Conservation (phyloP, 1,140 invertebrate genomes). For the Drosophila truncata region DNA sequence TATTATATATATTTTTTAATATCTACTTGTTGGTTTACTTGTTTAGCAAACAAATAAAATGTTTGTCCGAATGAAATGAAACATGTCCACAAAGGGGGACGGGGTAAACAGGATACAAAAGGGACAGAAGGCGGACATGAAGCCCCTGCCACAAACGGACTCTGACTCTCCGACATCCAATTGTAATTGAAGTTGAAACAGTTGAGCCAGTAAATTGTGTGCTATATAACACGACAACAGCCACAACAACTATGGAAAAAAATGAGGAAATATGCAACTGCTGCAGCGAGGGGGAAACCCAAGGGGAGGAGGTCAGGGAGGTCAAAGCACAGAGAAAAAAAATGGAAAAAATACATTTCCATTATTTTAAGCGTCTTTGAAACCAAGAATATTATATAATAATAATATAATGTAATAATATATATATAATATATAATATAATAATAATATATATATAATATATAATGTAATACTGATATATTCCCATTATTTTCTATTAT, state of each 20-base stretch:
- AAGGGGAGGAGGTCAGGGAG: neutral
- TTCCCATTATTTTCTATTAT: too few relatives aligned
- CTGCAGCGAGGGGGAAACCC: neutral
- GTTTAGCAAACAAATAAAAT: constrained; percentile 40
- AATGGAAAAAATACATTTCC: neutral
- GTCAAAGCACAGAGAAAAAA: constrained; percentile 3
- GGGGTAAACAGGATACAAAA: neutral
- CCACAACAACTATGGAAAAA: constrained; percentile 22
- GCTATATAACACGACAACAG: constrained; percentile 45
- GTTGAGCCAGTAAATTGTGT: constrained; percentile 62
- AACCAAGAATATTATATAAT: too few relatives aligned
- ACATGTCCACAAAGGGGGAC: constrained; percentile 39
- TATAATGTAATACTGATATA: too few relatives aligned
- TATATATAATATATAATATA: too few relatives aligned
- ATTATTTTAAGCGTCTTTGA: too few relatives aligned
- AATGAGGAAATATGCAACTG: constrained; percentile 23
- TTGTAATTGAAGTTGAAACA: constrained; percentile 64
- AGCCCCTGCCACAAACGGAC: constrained; percentile 14
- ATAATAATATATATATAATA: too few relatives aligned
- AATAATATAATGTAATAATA: too few relatives aligned
- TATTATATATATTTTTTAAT: neutral
- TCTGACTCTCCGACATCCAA: constrained; percentile 36
- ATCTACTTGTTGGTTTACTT: constrained; percentile 7
- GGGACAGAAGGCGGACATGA: constrained; percentile 2
- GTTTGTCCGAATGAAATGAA: constrained; percentile 58